A percentile compares a stretch with the other conserved stretches of the same genome.
These are phyloP conservation scores for Hippopotamus amphibius DNA, from an alignment of 2,113 vertebrate species.

Conservation along the genomic window DNA sequence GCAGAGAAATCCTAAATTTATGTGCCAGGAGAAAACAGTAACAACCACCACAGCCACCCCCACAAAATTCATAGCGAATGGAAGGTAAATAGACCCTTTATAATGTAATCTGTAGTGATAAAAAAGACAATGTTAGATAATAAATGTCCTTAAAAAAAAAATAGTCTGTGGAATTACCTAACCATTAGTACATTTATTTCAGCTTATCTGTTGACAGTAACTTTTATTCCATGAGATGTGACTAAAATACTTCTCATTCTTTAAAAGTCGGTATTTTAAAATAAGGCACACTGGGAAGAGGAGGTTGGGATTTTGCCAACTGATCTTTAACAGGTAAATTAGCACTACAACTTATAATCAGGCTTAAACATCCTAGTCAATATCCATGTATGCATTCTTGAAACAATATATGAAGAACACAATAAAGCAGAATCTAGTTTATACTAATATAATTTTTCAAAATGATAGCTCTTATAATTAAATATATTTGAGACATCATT, in stretches of 20 bases:
- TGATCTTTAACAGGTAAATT: conserved; percentile 2
- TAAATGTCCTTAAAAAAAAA: neutral
- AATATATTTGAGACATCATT: conserved; percentile 57
- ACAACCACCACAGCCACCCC: neutral
- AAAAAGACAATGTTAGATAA: conserved; percentile 6
- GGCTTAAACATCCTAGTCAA: neutral
- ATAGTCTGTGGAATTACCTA: neutral
- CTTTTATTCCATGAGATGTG: neutral
- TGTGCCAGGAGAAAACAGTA: neutral
- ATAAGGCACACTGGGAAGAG: neutral
- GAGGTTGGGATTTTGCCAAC: neutral
- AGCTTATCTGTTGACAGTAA: neutral
- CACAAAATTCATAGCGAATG: neutral
- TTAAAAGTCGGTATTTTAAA: neutral
- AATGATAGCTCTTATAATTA: conserved; percentile 47
- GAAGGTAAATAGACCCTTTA: neutral
- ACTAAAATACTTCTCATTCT: neutral
- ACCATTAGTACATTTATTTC: neutral
- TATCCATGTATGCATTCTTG: neutral
- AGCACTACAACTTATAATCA: neutral
- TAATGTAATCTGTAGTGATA: conserved; percentile 7
- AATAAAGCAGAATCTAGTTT: neutral
- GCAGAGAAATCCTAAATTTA: neutral
- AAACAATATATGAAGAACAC: neutral
- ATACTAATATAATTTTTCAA: conserved; percentile 56